phyloP scores from a whole-genome alignment of 2,797 vertebrate species.

The Avahi laniger region DNA sequence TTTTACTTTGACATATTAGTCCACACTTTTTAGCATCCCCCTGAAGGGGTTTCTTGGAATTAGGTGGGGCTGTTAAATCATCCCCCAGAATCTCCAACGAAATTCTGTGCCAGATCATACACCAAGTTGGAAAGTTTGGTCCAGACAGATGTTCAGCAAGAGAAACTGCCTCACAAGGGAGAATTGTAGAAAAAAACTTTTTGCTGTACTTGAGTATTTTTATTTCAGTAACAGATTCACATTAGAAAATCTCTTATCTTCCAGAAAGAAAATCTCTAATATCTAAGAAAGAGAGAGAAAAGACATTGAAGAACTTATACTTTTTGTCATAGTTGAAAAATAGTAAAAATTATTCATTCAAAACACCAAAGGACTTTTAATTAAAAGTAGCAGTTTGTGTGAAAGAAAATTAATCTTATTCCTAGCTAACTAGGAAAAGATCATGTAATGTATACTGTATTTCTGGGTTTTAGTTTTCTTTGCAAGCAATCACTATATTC shows the following conservation, averaged over 20 bases:
- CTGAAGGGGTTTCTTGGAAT: neutral
- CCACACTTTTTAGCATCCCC: neutral
- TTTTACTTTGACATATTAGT: neutral
- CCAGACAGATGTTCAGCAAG: neutral
- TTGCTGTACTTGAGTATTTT: neutral
- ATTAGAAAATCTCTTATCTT: slow-evolving; percentile 39
- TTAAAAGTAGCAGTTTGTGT: neutral
- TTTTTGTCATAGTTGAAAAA: neutral
- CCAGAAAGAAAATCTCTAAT: slow-evolving; percentile 25
- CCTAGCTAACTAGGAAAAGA: neutral
- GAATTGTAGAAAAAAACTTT: neutral
- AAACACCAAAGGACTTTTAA: neutral
- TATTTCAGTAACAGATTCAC: neutral
- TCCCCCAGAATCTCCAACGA: neutral
- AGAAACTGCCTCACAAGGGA: neutral
- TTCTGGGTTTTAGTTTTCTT: neutral
- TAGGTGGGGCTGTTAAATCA: neutral
- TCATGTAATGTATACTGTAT: neutral
- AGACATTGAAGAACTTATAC: neutral
- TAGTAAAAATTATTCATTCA: neutral
- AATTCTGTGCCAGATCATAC: neutral
- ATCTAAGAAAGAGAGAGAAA: neutral
- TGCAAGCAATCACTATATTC: neutral
- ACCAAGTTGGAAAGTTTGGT: neutral
- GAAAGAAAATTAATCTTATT: neutral